A percentile compares a stretch with the other conserved stretches of the same genome.
Evolutionary conservation across 1,140 invertebrate genomes (phyloP).

Genomic region (Caenorhabditis briggsae): DNA sequence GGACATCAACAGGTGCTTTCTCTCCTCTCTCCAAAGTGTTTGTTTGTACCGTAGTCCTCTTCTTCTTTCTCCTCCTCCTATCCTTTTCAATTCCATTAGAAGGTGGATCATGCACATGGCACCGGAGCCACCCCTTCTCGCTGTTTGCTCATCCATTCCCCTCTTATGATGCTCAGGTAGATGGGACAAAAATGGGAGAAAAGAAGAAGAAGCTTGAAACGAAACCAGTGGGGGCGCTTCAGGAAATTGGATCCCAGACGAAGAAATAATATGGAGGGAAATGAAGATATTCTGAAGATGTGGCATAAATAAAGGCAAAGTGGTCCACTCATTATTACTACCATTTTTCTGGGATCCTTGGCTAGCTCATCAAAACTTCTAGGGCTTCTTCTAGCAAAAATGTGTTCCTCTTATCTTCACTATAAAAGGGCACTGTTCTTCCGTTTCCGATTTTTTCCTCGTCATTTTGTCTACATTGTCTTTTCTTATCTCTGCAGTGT

Average conservation of each 20-base stretch:
- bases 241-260: conserved; percentile 39
- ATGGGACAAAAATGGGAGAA: background rate
- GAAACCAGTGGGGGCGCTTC: conserved; percentile 2
- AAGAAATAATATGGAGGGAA: background rate
- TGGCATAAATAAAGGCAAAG: background rate
- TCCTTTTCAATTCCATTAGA: conserved; percentile 42
- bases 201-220: conserved; percentile 24
- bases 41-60: conserved; percentile 38
- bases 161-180: background rate
- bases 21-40: conserved; percentile 1
- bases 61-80: too few species aligned
- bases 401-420: background rate
- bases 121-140: background rate
- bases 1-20: background rate
- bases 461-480: too few species aligned
- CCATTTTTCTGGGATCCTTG: conserved; percentile 5
- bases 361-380: too few species aligned
- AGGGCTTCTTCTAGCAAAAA: too few species aligned
- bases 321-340: background rate
- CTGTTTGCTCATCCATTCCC: conserved; percentile 47
- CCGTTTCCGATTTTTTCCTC: background rate
- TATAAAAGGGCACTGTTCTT: background rate
- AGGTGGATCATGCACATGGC: conserved; percentile 3
- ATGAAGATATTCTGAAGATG: conserved; percentile 56
- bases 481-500: too few species aligned